Conservation (phyloP, 2,888 invertebrate species). For the Ophraella communa region DNA sequence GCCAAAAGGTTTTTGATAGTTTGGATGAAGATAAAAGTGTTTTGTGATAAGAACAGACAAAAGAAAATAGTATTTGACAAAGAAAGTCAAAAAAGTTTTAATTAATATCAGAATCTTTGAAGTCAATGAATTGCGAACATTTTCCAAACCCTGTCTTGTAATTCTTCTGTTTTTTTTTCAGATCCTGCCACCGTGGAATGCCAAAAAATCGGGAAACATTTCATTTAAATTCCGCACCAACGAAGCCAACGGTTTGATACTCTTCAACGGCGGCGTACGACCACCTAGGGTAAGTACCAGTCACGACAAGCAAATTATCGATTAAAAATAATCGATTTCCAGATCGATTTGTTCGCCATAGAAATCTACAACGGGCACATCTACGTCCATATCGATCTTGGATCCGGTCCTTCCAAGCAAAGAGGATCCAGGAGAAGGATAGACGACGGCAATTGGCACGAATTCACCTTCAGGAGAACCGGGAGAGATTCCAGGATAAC, state of each 20-base stretch:
- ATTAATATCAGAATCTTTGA: too few species aligned
- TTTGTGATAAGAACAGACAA: too few species aligned
- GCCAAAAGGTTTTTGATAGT: too few species aligned
- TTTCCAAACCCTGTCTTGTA: too few species aligned
- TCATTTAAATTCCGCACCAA: slow-evolving; percentile 95
- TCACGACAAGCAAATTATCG: too few species aligned
- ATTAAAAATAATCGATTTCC: slow-evolving; percentile 41
- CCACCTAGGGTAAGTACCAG: slow-evolving; percentile 72
- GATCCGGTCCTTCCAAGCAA: slow-evolving; percentile 87
- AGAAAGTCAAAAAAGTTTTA: too few species aligned
- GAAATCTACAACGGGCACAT: slow-evolving; percentile 94
- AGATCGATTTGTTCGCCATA: slow-evolving; percentile 92
- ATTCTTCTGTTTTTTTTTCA: slow-evolving; percentile 57
- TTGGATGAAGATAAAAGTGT: too few species aligned
- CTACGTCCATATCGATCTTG: slow-evolving; percentile 90
- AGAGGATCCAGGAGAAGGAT: slow-evolving; percentile 82
- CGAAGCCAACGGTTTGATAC: slow-evolving; percentile 91
- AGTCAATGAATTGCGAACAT: too few species aligned
- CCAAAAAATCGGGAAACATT: slow-evolving; percentile 86
- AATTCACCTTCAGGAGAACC: slow-evolving; percentile 81
- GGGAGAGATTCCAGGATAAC: slow-evolving; percentile 85
- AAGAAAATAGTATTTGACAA: too few species aligned
- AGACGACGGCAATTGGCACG: slow-evolving; percentile 94
- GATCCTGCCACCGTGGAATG: slow-evolving; percentile 91
- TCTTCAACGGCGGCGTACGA: slow-evolving; percentile 87